phyloP scores from a whole-genome alignment of 2,797 vertebrate genomes.

The Esox masquinongy region DNA sequence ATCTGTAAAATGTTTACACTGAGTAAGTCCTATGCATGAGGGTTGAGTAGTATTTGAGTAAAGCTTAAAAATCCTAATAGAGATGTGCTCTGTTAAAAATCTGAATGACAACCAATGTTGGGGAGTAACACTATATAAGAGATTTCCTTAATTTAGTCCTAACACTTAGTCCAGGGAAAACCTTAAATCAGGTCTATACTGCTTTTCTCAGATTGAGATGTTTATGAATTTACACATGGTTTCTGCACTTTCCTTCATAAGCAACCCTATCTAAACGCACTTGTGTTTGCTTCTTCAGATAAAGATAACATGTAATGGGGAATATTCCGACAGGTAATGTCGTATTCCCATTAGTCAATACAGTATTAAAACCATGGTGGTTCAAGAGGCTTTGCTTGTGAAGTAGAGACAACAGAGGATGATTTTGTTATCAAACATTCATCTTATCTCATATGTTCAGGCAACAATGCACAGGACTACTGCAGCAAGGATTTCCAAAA shows the following conservation, averaged over 20 bases:
- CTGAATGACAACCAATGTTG: background rate
- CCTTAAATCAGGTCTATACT: background rate
- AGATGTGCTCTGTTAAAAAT: background rate
- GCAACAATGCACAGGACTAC: constrained; percentile 1
- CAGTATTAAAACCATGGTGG: background rate
- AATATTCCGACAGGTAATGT: background rate
- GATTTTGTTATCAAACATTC: constrained; percentile 16
- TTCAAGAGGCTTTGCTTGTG: background rate
- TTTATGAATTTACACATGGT: background rate
- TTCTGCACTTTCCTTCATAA: background rate
- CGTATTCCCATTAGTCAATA: background rate
- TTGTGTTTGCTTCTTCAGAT: background rate
- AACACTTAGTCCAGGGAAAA: background rate
- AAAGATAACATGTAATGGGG: background rate
- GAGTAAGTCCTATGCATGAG: background rate
- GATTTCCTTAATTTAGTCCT: background rate
- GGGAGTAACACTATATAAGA: background rate
- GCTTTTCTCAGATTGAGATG: background rate
- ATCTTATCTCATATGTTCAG: constrained; percentile 25
- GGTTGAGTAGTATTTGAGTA: background rate
- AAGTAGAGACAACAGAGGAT: constrained; percentile 19
- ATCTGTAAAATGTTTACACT: background rate
- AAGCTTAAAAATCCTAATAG: background rate
- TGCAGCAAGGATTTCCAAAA: constrained; percentile 14
- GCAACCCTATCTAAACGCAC: background rate